Evolutionary conservation across 2,888 invertebrate genomes (phyloP).

Genomic region (Platypus cylindrus): DNA sequence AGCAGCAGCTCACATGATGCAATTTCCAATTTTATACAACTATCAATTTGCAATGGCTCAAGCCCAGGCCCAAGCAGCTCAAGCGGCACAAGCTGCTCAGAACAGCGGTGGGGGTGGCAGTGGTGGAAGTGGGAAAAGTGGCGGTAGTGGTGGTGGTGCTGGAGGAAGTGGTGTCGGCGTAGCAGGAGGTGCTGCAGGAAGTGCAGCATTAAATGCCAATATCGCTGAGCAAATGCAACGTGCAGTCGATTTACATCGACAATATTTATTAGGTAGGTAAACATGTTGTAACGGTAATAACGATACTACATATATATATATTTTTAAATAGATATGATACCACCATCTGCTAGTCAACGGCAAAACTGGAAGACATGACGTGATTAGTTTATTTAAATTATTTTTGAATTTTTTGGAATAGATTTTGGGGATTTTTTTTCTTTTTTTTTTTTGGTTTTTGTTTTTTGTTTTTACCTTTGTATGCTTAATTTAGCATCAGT

Average conservation of each 20-base stretch:
- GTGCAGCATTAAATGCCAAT: slow-evolving; percentile 39
- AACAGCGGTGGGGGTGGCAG: slow-evolving; percentile 30
- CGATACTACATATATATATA: background rate
- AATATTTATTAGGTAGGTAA: slow-evolving; percentile 63
- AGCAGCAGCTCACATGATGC: slow-evolving; percentile 86
- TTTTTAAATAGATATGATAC: slow-evolving; percentile 67
- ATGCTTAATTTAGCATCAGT: no score
- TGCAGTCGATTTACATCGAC: slow-evolving; percentile 80
- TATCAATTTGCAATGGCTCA: slow-evolving; percentile 82
- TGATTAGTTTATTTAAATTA: no score
- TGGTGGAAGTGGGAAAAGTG: slow-evolving; percentile 25
- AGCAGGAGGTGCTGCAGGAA: no score
- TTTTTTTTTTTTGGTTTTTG: no score
- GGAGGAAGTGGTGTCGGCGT: slow-evolving; percentile 32
- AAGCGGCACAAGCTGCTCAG: slow-evolving; percentile 25
- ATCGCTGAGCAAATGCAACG: slow-evolving; percentile 65
- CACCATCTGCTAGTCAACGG: slow-evolving; percentile 44
- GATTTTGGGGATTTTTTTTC: no score
- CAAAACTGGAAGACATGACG: slow-evolving; percentile 54
- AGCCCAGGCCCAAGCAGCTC: slow-evolving; percentile 48
- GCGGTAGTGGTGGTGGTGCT: slow-evolving; percentile 27
- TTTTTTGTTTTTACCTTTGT: no score
- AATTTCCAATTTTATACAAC: slow-evolving; percentile 78
- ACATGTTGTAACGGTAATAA: no score
- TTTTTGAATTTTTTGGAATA: no score